Percentiles rank a stretch among this genome's conserved stretches.
phyloP scores from a whole-genome alignment of 2,888 invertebrate genomes.

The Pristionchus maxplancki region DNA sequence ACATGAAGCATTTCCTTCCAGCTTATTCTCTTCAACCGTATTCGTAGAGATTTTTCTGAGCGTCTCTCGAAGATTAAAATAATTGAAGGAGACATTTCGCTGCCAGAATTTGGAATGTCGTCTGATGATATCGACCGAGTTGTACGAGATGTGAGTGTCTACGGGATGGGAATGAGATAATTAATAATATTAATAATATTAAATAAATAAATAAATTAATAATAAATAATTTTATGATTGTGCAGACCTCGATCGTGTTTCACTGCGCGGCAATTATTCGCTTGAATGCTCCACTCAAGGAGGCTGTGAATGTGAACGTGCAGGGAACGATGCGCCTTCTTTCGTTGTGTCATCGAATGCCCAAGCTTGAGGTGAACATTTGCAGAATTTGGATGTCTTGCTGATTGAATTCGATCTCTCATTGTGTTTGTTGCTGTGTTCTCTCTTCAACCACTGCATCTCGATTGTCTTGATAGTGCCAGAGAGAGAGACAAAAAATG shows the following conservation, averaged over 20 bases:
- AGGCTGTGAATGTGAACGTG: slow-evolving; percentile 93
- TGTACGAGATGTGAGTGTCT: neutral
- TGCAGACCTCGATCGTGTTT: slow-evolving; percentile 86
- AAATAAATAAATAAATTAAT: no score
- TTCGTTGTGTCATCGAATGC: slow-evolving; percentile 87
- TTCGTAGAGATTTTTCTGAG: slow-evolving; percentile 12
- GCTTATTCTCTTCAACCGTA: slow-evolving; percentile 10
- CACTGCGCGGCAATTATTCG: slow-evolving; percentile 95
- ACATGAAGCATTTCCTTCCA: no score
- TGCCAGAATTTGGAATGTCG: neutral
- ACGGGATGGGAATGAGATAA: no score
- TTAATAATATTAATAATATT: no score
- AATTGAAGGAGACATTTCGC: neutral
- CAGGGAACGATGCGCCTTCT: slow-evolving; percentile 88
- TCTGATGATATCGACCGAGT: neutral
- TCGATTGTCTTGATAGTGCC: no score
- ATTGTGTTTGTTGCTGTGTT: no score
- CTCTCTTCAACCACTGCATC: no score
- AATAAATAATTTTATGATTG: no score
- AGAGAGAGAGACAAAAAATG: no score
- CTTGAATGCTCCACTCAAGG: slow-evolving; percentile 89
- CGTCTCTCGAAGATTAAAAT: neutral
- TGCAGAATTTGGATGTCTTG: no score
- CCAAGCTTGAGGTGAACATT: slow-evolving; percentile 82
- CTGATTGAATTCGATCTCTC: no score